Base-by-base conservation (phyloP, 2,113 vertebrate species). In the Morone chrysops region DNA sequence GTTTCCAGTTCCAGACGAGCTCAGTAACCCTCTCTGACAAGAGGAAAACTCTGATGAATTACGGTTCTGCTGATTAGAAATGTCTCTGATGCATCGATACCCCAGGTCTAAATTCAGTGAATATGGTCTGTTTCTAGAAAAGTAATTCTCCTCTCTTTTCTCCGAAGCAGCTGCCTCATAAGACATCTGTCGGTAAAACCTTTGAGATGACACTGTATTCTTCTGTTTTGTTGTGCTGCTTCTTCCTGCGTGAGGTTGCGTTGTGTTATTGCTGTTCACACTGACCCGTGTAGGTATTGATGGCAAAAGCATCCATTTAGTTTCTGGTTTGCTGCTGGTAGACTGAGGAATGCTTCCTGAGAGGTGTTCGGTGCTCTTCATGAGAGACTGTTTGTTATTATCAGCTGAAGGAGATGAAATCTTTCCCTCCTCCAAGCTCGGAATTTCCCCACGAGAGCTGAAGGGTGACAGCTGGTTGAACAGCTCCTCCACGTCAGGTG, bases 401-500 rank as follows among this genome's bases (percentile, higher is more conserved):
- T 66, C 83, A 48, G 1, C 61, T 60, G 91, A 51, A 51, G 66
- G 76, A 76, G 76, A 17, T 45, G 69, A 84, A 45, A 13, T 53
- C 36, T 79, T 87, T n/a, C 50, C 75, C 17, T 90, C 83, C 22
- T 86, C 82, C 10, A 43, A 80, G 51, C 48, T 79, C 61, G 75
- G 48, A 70, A 77, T 73, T 57, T 89, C 92, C 36, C 20, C 63
- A 0, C 9, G 53, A 47, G 80, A 54, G 81, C 56, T 31, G 61
- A 92, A 89, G 4, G 74, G 71, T 4, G 89, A 78, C 51, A 90
- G 84, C 70, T 89, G 94, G 48, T 94, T 93, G 2, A 96, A 95
- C 48, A 94, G 70, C 60, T 96, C 95, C 86, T 97, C 97, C 76
- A 97, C 89, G 53, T 97, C 98, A 0, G 97, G 97, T 2, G 97